Evolutionary conservation across 2,797 vertebrate species (phyloP), one percentile per base, ranked within the genome.

Genomic region (Artibeus lituratus): DNA sequence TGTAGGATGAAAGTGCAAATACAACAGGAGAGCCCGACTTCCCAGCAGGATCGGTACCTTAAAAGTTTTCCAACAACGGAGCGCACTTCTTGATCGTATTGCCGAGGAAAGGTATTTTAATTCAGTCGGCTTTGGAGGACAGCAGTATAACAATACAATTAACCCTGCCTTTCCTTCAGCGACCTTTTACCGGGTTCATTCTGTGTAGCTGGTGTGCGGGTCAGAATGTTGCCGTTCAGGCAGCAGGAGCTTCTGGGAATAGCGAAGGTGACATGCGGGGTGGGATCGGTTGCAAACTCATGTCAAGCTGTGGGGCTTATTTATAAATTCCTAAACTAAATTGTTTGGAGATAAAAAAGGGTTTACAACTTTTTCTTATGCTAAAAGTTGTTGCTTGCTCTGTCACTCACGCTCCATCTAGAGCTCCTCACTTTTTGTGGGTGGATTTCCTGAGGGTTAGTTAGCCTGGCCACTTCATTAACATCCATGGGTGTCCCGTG

Each of bases 1-100:
- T 59, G 92, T 74, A 44, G 70, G 87, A 59, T 89, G 3, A 72
- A 84, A 90, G 96, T 44, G 39, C 77, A 49, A 32, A 39, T 62
- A 26, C 67, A 0, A 62, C 2, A 0, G 10, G 1, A 21, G 35
- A 37, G 37, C 39, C 74, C 39, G 65, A 24, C 67, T 83, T n/a
- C 62, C 44, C 65, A 1, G 80, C 12, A 74, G 69, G 65, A 49
- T 44, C 29, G n/a, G 62, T 15, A 10, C 95, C 92, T 62, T 26
- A 16, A 85, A 96, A 95, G 89, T 97, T 97, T 69, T 72, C 80
- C 18, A 18, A 81, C 81, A 7, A 7, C 35, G 5, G n/a, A 14
- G 76, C 49, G 74, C 90, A 3, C 73, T 73, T 72, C 29, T 67
- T 35, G 0, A 18, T 7, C 10, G 24, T 32, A 2, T 21, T 44